Conservation (phyloP, 2,888 invertebrate species). For the Laothoe populi region DNA sequence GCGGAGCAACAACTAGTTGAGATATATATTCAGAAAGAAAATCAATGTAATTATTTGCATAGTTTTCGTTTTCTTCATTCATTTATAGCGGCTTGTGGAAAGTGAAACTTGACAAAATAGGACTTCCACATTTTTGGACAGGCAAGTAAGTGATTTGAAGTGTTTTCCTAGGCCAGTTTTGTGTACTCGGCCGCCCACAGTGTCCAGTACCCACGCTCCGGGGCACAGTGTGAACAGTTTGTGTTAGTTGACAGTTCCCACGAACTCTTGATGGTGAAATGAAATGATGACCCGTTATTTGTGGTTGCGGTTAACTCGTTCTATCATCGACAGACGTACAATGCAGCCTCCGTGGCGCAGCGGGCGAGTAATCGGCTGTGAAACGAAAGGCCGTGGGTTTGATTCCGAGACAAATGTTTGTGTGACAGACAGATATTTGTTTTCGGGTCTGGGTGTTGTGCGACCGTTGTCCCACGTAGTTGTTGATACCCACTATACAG, state of each 20-base stretch:
- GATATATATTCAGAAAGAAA: neutral
- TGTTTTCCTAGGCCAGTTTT: constrained; percentile 24
- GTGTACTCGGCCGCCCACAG: constrained; percentile 40
- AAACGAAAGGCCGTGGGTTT: too few species aligned
- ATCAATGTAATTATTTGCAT: neutral
- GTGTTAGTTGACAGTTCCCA: constrained; percentile 69
- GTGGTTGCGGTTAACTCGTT: constrained; percentile 39
- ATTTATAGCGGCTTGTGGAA: neutral
- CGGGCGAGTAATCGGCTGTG: too few species aligned
- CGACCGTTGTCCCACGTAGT: too few species aligned
- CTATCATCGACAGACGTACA: constrained; percentile 1
- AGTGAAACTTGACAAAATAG: constrained; percentile 1
- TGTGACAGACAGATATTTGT: too few species aligned
- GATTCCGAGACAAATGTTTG: too few species aligned
- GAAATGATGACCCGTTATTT: constrained; percentile 63
- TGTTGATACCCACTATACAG: too few species aligned
- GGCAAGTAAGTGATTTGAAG: constrained; percentile 14
- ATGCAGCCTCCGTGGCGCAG: too few species aligned
- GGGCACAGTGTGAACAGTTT: constrained; percentile 39
- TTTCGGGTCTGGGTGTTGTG: too few species aligned
- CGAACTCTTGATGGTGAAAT: constrained; percentile 64
- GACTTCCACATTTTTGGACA: neutral
- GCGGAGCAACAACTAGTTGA: too few species aligned
- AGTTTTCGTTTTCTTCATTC: neutral
- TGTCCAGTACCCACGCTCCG: constrained; percentile 19